Base-by-base conservation (phyloP, 2,888 invertebrate species). In the Flabesymbios commensalis region DNA sequence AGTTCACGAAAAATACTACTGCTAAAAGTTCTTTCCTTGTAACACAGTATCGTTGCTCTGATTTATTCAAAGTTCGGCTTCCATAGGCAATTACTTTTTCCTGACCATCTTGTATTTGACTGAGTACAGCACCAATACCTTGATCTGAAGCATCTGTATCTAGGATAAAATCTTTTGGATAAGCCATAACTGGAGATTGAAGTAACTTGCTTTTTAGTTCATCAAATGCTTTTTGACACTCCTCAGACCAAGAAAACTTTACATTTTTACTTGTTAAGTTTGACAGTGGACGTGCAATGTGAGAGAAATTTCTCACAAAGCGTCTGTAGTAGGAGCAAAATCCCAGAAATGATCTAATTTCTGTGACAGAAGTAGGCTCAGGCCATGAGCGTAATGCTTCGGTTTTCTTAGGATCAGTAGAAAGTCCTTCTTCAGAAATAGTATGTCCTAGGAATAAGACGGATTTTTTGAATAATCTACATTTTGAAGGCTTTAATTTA, bases 201-300 rank as follows among this genome's bases (percentile, higher is more conserved):
- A 49, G 51, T 14, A 70, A 47, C 0, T 22, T 2, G 0, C 14
- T 28, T 33, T 48, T 60, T 19, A 60, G 52, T n/a, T 7, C n/a
- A 3, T 57, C 29, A 26, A 60, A 60, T 5, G 60, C 33, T 28
- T 56, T 17, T 39, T 60, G 24, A 26, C 55, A 57, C 0, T 51
- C 62, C 5, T 14, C 3, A 43, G 17, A 59, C 60, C 61, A 71
- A 22, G 33, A 32, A 32, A 61, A 62, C 14, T n/a, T 2, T 17
- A 4, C 54, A 3, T 42, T 32, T 45, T 45, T 45, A 10, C 22
- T 10, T 10, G 56, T 60, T n/a, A 60, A 22, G n/a, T 29, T 22
- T 22, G 61, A 10, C 10, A 59, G 45, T 3, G 56, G 56, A 10
- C 4, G 22, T 3, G 60, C 61, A 14, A 61, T 57, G 14, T 39